Evolutionary conservation across 2,797 vertebrate genomes (phyloP).

Genomic region (Thamnophis elegans): DNA sequence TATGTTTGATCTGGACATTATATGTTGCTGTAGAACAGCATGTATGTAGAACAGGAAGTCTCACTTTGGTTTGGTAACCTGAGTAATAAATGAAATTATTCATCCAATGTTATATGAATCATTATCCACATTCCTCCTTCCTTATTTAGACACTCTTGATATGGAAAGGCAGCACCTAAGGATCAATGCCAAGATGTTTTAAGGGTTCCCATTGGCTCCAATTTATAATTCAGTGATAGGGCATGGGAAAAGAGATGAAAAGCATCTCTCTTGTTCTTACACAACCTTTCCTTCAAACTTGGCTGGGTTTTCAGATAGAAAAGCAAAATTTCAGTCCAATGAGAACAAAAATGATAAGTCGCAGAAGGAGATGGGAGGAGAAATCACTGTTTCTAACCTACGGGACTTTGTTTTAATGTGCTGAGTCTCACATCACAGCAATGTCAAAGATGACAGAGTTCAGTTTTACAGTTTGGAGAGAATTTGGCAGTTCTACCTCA

Average conservation of each 20-base stretch:
- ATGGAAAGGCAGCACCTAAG: not conserved
- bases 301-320: constrained; percentile 40
- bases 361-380: constrained; percentile 20
- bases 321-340: constrained; percentile 6
- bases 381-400: constrained; percentile 14
- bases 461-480: not conserved
- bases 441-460: constrained; percentile 10
- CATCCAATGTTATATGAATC: not conserved
- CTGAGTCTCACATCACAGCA: constrained; percentile 27
- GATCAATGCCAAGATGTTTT: constrained; percentile 3
- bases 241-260: not conserved
- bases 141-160: constrained; percentile 4
- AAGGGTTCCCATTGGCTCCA: constrained; percentile 7
- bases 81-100: not conserved
- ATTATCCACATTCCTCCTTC: not conserved
- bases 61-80: not conserved
- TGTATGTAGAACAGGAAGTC: not conserved
- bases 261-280: constrained; percentile 1
- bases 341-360: constrained; percentile 38
- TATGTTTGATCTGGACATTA: too few relatives aligned
- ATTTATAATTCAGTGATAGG: constrained; percentile 1
- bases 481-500: not conserved
- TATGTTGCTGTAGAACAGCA: too few relatives aligned
- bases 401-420: not conserved
- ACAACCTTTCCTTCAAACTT: not conserved